Base-by-base conservation (phyloP, 2,797 vertebrate species). In the Esox lucius region DNA sequence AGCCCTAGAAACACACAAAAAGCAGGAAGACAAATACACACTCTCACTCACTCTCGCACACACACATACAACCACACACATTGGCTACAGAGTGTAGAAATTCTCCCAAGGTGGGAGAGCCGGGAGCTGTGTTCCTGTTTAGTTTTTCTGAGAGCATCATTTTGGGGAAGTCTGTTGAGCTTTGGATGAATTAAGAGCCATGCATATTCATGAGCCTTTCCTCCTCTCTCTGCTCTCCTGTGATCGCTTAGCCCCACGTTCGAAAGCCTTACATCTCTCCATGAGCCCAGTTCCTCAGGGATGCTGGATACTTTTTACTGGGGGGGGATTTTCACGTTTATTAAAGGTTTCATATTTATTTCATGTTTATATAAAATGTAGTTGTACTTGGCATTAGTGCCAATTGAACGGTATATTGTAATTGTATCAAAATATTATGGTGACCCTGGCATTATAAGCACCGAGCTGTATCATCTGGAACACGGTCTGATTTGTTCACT, bases 141-240 rank as follows among this genome's bases (percentile, higher is more conserved):
- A 78, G 66, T 77, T 71, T 72, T 84, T 85, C 46, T 80, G 82
- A 84, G 81, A 76, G 83, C 77, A 78, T 75, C 48, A 72, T 80
- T 85, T 81, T 81, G 67, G 74, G 79, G 51, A 72, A 72, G 73
- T 51, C 77, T 75, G 67, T 73, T 11, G 72, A 79, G 74, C 28
- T n/a, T 53, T 46, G 78, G 78, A 81, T 81, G 82, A 83, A 84
- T 88, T 79, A 81, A 76, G 75, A 71, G 72, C 79, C 13, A 84
- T 85, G 76, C 87, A 87, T 86, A 90, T 88, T 88, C 79, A 78
- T 75, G 71, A 53, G 24, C 42, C 76, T 75, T 76, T 81, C 80
- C 80, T 83, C 73, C 81, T 75, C 81, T 75, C 74, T 73, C 73
- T 71, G 5, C 48, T 75, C 81, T 33, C 74, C 81, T 83, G 85